phyloP scores from a whole-genome alignment of 2,113 vertebrate species.

The Chaetodon trifascialis region DNA sequence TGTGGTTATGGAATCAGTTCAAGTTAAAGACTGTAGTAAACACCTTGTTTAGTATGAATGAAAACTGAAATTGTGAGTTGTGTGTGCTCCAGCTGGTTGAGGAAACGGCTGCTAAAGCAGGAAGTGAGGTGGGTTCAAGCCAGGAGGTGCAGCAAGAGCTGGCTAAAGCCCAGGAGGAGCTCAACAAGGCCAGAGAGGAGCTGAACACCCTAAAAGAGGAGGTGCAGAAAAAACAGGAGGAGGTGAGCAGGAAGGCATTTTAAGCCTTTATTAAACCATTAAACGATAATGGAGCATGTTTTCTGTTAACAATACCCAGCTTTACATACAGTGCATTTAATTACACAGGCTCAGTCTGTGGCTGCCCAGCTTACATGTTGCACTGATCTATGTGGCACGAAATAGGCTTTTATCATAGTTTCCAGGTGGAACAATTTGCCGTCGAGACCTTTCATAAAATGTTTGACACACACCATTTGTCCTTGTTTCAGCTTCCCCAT shows the following conservation, averaged over 20 bases:
- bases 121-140: slow-evolving; percentile 42
- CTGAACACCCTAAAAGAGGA: slow-evolving; percentile 63
- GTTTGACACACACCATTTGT: too few species aligned
- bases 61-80: background rate
- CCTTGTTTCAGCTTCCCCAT: too few species aligned
- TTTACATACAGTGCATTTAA: background rate
- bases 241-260: slow-evolving; percentile 51
- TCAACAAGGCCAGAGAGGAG: slow-evolving; percentile 66
- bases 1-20: background rate
- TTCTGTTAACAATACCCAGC: background rate
- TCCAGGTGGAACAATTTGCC: too few species aligned
- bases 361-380: background rate
- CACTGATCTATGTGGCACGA: too few species aligned
- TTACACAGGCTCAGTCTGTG: background rate
- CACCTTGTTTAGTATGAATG: background rate
- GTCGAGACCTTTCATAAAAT: too few species aligned
- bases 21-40: background rate
- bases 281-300: background rate
- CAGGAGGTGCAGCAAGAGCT: slow-evolving; percentile 67
- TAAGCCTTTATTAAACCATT: background rate
- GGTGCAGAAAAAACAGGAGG: slow-evolving; percentile 65
- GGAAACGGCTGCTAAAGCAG: slow-evolving; percentile 83
- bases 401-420: too few species aligned
- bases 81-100: slow-evolving; percentile 84
- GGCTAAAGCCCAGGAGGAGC: slow-evolving; percentile 71